Evolutionary conservation across 2,888 invertebrate species (phyloP).

Genomic region (Stictocephala bisonia): DNA sequence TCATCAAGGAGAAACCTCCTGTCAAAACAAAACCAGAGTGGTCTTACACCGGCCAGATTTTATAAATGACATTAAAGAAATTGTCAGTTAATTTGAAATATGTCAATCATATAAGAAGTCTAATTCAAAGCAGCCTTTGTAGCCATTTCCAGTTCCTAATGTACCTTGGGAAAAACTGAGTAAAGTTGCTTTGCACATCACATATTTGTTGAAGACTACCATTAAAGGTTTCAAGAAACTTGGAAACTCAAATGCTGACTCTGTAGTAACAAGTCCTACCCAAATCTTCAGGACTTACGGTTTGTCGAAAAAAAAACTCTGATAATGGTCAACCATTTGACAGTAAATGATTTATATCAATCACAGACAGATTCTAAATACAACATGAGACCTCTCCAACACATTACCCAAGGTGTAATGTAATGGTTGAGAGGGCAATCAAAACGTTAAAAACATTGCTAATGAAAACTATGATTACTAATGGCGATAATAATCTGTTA

Average conservation of each 20-base stretch:
- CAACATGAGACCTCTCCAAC: background rate
- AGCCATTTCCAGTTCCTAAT: background rate
- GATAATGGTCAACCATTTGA: background rate
- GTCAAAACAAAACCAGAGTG: no score
- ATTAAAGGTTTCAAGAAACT: background rate
- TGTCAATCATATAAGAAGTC: no score
- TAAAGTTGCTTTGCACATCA: background rate
- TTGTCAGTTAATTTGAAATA: no score
- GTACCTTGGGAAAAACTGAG: slow-evolving; percentile 17
- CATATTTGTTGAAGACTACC: slow-evolving; percentile 1
- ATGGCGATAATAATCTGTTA: background rate
- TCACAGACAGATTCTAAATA: background rate
- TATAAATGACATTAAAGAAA: no score
- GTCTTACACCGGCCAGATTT: no score
- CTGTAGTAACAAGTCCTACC: background rate
- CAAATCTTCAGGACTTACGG: background rate
- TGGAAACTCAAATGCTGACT: background rate
- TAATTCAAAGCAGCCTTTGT: background rate
- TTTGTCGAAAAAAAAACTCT: background rate
- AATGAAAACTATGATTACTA: no score
- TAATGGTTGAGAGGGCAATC: background rate
- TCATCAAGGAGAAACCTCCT: no score
- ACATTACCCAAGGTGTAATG: background rate
- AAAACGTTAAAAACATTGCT: background rate
- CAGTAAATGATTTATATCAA: background rate